Evolutionary conservation across 1,140 invertebrate genomes (phyloP).

Genomic region (Colletes latitarsis): DNA sequence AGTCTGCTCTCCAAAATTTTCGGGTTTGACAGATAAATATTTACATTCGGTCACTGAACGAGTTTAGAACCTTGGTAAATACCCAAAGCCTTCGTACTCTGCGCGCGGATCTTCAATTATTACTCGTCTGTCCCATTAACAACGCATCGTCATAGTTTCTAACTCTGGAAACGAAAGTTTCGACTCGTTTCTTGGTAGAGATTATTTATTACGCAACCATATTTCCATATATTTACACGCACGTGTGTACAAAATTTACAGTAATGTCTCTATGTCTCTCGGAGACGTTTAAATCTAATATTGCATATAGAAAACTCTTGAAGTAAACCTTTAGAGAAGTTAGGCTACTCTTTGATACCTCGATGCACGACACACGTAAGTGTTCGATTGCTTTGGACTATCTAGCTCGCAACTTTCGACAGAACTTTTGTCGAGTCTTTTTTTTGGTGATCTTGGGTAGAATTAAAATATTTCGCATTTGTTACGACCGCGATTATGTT

Average conservation of each 20-base stretch:
- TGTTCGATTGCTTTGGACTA: conserved; percentile 13
- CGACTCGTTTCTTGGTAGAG: conserved; percentile 11
- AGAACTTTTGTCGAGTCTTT: not conserved
- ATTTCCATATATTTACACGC: conserved; percentile 22
- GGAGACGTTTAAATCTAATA: conserved; percentile 7
- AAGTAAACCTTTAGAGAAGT: conserved; percentile 20
- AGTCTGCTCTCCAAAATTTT: too few species aligned
- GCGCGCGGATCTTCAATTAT: not conserved
- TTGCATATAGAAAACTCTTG: conserved; percentile 11
- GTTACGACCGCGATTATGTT: not conserved
- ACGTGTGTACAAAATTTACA: conserved; percentile 38
- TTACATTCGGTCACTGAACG: too few species aligned
- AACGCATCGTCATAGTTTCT: not conserved
- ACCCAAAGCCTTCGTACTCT: too few species aligned
- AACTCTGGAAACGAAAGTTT: conserved; percentile 13
- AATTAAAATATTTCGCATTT: not conserved
- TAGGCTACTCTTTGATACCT: conserved; percentile 13
- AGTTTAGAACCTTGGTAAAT: too few species aligned
- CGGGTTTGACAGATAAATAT: too few species aligned
- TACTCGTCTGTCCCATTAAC: not conserved
- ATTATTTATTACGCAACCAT: conserved; percentile 31
- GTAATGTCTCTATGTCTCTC: conserved; percentile 11
- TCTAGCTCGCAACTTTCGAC: not conserved
- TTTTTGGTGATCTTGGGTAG: too few species aligned
- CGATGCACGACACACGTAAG: not conserved